A percentile compares a stretch with the other conserved stretches of the same genome.
These are phyloP conservation scores for Listronotus oregonensis DNA, from an alignment of 1,140 invertebrate genomes.

Conservation along the genomic window DNA sequence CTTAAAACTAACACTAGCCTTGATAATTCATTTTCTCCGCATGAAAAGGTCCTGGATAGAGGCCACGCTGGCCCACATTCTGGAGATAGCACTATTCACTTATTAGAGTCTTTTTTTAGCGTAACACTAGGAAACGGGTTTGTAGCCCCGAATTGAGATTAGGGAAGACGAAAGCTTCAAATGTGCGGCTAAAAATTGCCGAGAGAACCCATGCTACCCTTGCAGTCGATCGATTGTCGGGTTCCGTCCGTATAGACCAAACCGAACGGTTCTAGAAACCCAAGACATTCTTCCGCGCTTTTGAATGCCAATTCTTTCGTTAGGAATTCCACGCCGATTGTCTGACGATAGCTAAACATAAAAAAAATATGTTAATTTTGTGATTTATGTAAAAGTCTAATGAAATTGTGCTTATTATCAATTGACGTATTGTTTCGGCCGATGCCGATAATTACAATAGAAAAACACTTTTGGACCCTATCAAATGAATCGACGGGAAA, in stretches of 20 bases:
- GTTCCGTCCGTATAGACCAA: conserved; percentile 74
- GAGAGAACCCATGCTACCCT: conserved; percentile 72
- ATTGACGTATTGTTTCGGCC: not conserved
- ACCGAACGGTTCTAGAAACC: conserved; percentile 83
- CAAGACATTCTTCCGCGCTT: conserved; percentile 77
- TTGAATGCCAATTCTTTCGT: conserved; percentile 85
- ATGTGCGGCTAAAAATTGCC: conserved; percentile 56
- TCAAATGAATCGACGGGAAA: no score
- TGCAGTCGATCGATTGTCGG: conserved; percentile 82
- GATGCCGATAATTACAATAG: not conserved
- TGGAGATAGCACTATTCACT: not conserved
- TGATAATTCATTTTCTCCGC: not conserved
- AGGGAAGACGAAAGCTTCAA: no score
- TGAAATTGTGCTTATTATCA: conserved; percentile 15
- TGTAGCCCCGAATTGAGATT: no score
- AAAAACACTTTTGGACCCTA: not conserved
- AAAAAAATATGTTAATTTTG: conserved; percentile 39
- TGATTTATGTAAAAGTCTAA: conserved; percentile 6
- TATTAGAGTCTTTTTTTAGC: no score
- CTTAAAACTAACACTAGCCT: conserved; percentile 21
- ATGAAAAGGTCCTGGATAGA: not conserved
- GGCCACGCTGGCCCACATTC: not conserved
- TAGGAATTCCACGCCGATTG: conserved; percentile 84
- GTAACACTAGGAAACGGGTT: no score
- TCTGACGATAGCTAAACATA: conserved; percentile 89